Evolutionary conservation across 2,888 invertebrate species (phyloP).

Genomic region (Petrolisthes manimaculis): DNA sequence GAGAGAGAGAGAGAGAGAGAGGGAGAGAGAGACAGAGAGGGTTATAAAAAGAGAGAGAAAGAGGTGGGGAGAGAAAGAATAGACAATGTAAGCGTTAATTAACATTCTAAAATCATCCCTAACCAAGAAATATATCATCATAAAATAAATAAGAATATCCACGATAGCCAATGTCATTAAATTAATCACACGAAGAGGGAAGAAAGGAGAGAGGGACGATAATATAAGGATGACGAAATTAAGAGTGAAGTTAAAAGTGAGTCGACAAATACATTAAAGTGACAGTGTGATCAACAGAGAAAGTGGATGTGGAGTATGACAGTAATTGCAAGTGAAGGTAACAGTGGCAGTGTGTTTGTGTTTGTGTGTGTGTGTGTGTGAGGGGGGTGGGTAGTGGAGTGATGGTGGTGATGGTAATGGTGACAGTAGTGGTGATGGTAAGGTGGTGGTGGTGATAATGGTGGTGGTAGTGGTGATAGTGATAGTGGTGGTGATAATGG

Average conservation of each 20-base stretch:
- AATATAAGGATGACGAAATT: neutral
- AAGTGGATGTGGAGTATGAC: neutral
- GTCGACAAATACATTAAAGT: neutral
- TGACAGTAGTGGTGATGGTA: neutral
- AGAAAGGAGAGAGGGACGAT: neutral
- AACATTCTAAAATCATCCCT: neutral
- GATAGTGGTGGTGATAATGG: neutral
- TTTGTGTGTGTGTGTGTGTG: constrained; percentile 24
- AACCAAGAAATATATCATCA: neutral
- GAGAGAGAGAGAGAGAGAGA: neutral
- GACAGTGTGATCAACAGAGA: neutral
- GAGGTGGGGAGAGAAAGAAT: neutral
- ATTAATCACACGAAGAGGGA: neutral
- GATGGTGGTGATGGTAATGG: too few species aligned
- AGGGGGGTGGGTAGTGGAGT: too few species aligned
- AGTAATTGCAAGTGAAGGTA: neutral
- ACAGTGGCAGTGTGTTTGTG: neutral
- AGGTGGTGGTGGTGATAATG: neutral
- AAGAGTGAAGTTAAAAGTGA: neutral
- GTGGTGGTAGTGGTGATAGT: neutral
- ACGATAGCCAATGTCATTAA: neutral
- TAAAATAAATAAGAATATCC: neutral
- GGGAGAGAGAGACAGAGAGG: neutral
- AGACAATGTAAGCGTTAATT: neutral
- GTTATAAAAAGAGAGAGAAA: neutral